phyloP scores from a whole-genome alignment of 2,797 vertebrate species.

The Sebastolobus altivelis region DNA sequence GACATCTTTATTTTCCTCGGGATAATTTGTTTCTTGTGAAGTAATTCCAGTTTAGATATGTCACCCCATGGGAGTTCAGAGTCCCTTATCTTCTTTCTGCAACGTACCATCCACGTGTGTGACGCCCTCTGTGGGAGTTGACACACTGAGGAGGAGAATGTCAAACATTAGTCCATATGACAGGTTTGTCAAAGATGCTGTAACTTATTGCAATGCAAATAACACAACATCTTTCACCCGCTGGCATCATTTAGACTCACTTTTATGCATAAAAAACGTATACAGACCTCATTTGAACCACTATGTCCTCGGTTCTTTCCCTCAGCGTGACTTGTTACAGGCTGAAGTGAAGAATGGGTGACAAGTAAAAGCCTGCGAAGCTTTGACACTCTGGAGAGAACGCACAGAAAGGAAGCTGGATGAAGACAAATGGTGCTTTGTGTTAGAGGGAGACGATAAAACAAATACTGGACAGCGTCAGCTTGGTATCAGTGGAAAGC shows the following conservation, averaged over 20 bases:
- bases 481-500: slow-evolving; percentile 34
- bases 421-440: slow-evolving; percentile 40
- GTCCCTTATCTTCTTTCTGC: neutral
- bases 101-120: slow-evolving; percentile 5
- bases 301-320: neutral
- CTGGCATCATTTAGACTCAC: neutral
- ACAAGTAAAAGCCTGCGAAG: neutral
- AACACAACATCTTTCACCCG: neutral
- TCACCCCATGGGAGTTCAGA: neutral
- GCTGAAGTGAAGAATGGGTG: neutral
- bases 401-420: neutral
- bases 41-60: neutral
- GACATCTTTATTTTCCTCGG: neutral
- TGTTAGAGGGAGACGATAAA: slow-evolving; percentile 15
- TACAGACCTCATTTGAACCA: neutral
- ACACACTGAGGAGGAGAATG: slow-evolving; percentile 20
- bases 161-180: neutral
- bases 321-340: neutral
- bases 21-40: neutral
- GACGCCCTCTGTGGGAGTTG: slow-evolving; percentile 37
- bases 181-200: slow-evolving; percentile 1
- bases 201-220: neutral
- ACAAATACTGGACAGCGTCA: slow-evolving; percentile 3
- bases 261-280: neutral
- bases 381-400: slow-evolving; percentile 11